Base-by-base conservation (phyloP, 2,888 invertebrate species). In the Strigamia maritima region DNA sequence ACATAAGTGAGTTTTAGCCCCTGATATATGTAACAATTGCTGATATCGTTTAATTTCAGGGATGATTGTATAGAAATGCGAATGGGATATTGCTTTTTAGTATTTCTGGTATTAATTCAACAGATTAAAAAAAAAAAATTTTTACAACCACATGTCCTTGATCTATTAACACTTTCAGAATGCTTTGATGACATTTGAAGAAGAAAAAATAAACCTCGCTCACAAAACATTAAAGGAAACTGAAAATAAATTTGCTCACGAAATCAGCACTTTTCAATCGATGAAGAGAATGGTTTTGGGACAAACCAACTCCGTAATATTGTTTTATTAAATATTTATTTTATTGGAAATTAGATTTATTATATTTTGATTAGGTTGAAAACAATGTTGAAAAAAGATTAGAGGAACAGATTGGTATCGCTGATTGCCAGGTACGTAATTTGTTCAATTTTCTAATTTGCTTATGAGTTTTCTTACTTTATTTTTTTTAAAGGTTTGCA, bases 101-200 rank as follows among this genome's bases (percentile, higher is more conserved):
- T 86, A 8, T 88, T 88, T 81, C 87, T 88, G 87, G 88, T 88
- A 85, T 38, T n/a, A 38, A n/a, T n/a, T 75, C 26, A 6, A 6
- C 26, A 6, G 75, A 24, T 22, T 19, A 6, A 22, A 19, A 4
- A 19, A 22, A 75, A 7, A 75, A 7, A 4, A 24, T 6, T 4
- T 26, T 54, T 79, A 31, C 7, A 54, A 24, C 14, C 12, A 3
- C 44, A 22, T 28, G 8, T 28, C n/a, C 35, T 40, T 38, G 6
- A 44, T 10, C 70, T 74, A 75, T 79, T 77, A 86, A 86, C 74
- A 83, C 91, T 91, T 19, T 19, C 19, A 49, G 49, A 90, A 91
- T 86, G 91, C 91, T 0, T 83, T 91, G 77, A 91, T 91, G 89
- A 90, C 90, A 12, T 91, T 90, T 84, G 91, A 92, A 84, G 90